These are phyloP conservation scores for Mellilla xanthometata DNA, from an alignment of 2,888 invertebrate genomes.

Conservation along the genomic window DNA sequence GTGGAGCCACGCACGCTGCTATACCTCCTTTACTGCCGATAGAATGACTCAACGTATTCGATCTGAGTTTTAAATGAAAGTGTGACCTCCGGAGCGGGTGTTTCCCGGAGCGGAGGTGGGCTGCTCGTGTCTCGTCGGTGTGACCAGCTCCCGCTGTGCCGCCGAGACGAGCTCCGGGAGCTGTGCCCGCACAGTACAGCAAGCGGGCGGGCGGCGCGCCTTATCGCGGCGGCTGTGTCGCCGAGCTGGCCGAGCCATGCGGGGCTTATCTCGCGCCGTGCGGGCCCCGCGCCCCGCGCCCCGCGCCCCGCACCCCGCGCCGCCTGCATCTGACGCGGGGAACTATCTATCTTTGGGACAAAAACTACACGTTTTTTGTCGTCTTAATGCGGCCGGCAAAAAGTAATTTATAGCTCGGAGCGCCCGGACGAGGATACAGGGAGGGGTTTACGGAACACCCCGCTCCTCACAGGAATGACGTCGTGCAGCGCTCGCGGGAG, in stretches of 20 bases:
- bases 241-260: constrained; percentile 14
- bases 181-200: too few species aligned
- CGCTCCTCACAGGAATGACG: too few species aligned
- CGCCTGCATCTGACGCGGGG: constrained; percentile 39
- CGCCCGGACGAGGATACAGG: constrained; percentile 12
- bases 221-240: background rate
- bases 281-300: constrained; percentile 12
- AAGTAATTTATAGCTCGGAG: constrained; percentile 33
- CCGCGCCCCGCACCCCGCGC: constrained; percentile 27
- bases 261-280: constrained; percentile 17
- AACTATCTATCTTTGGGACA: constrained; percentile 46
- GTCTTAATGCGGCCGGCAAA: constrained; percentile 36
- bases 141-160: constrained; percentile 20
- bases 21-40: background rate
- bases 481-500: too few species aligned
- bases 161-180: too few species aligned
- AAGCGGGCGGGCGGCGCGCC: constrained; percentile 10
- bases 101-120: constrained; percentile 4
- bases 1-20: background rate
- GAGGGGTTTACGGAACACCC: constrained; percentile 40
- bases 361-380: constrained; percentile 43
- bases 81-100: background rate
- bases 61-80: background rate
- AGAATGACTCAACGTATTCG: background rate
- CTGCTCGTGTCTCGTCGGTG: constrained; percentile 21